Percentiles rank a stretch among this genome's conserved stretches.
Conservation (phyloP, 2,113 vertebrate genomes). For the Scalopus aquaticus region DNA sequence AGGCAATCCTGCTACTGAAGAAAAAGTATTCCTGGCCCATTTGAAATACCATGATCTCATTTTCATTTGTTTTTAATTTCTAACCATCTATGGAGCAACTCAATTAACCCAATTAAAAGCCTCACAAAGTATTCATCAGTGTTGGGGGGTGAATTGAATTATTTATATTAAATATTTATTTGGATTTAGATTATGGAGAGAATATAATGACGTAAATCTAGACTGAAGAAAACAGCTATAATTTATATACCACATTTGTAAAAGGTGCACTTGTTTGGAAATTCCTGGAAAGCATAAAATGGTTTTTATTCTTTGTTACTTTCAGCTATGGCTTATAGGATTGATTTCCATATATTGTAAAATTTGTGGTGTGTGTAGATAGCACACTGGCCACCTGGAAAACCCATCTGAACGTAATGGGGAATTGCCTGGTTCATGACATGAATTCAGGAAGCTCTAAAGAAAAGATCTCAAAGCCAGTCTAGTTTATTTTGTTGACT, state of each 20-base stretch:
- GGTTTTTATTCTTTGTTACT: conserved; percentile 31
- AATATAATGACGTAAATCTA: not conserved
- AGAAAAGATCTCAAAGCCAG: not conserved
- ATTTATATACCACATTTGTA: not conserved
- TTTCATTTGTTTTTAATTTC: conserved; percentile 47
- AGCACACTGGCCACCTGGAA: not conserved
- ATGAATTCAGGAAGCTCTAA: not conserved
- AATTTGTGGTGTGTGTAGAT: conserved; percentile 34
- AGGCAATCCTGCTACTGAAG: not conserved
- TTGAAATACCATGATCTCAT: not conserved
- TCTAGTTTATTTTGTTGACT: not conserved
- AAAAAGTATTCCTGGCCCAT: not conserved
- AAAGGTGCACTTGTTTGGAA: conserved; percentile 21
- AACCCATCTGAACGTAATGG: conserved; percentile 16
- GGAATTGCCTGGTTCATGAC: conserved; percentile 6
- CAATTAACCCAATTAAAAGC: conserved; percentile 18
- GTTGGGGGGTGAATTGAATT: not conserved
- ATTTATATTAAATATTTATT: conserved; percentile 28
- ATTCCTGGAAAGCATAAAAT: conserved; percentile 23
- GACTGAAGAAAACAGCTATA: conserved; percentile 4
- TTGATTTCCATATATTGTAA: not conserved
- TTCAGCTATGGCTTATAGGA: not conserved
- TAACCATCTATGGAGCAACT: not conserved
- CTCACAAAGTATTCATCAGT: not conserved
- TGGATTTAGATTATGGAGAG: not conserved